phyloP scores from a whole-genome alignment of 2,113 vertebrate genomes.

The Pygathrix nemaeus region DNA sequence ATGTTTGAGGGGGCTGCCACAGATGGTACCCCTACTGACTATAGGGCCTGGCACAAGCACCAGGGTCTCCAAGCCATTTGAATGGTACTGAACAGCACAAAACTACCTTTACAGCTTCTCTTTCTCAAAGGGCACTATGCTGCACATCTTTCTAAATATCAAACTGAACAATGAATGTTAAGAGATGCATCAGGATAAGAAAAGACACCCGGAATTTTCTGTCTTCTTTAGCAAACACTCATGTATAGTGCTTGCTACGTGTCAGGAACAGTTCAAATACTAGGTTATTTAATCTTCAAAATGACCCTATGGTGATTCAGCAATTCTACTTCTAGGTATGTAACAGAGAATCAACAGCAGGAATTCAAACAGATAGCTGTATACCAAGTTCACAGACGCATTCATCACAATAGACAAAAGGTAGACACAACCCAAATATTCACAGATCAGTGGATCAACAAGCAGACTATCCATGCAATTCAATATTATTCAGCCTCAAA shows the following conservation, averaged over 20 bases:
- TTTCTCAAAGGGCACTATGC: background rate
- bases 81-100: background rate
- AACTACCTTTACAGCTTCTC: background rate
- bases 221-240: background rate
- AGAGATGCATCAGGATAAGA: background rate
- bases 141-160: background rate
- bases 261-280: background rate
- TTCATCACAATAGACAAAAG: background rate
- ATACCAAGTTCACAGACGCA: background rate
- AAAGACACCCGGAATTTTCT: background rate
- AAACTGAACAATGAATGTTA: background rate
- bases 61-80: background rate
- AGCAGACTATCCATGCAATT: background rate
- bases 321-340: background rate
- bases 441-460: background rate
- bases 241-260: background rate
- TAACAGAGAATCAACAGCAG: background rate
- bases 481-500: background rate
- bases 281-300: background rate
- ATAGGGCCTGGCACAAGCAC: too few relatives aligned
- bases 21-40: background rate
- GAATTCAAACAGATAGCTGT: background rate
- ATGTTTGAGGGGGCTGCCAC: accelerated
- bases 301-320: background rate
- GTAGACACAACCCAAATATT: background rate